Evolutionary conservation across 2,888 invertebrate genomes (phyloP).

Genomic region (Tetrapedia diversipes): DNA sequence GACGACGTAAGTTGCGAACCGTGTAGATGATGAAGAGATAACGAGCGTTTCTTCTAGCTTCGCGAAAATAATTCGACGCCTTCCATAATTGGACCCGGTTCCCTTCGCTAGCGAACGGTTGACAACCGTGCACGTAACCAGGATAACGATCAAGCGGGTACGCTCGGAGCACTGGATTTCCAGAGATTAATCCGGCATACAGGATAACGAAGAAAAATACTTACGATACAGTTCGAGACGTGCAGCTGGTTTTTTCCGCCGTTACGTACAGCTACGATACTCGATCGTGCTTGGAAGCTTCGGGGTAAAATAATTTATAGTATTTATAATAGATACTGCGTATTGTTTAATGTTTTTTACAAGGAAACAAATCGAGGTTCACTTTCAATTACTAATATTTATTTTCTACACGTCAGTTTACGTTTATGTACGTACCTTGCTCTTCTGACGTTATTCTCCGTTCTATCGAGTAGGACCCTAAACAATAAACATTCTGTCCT

Average conservation of each 20-base stretch:
- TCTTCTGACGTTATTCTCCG: too few species aligned
- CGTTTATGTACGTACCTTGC: too few species aligned
- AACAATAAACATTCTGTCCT: too few species aligned
- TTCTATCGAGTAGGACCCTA: too few species aligned
- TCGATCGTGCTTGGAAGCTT: too few species aligned
- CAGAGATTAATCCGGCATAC: slow-evolving; percentile 10
- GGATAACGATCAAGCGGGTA: slow-evolving; percentile 20
- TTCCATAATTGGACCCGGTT: slow-evolving; percentile 36
- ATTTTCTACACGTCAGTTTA: too few species aligned
- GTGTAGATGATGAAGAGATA: slow-evolving; percentile 20
- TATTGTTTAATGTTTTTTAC: too few species aligned
- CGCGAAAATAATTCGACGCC: slow-evolving; percentile 26
- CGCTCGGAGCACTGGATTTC: slow-evolving; percentile 1
- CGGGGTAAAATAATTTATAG: background rate
- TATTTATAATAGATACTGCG: too few species aligned
- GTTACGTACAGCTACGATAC: too few species aligned
- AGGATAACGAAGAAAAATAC: slow-evolving; percentile 17
- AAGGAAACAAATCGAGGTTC: too few species aligned
- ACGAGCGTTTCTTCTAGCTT: slow-evolving; percentile 36
- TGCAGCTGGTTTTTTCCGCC: too few species aligned
- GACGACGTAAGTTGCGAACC: slow-evolving; percentile 9
- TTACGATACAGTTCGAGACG: background rate
- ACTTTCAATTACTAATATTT: too few species aligned
- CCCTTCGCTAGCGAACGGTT: slow-evolving; percentile 11
- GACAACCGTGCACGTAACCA: slow-evolving; percentile 1